phyloP scores from a whole-genome alignment of 2,113 vertebrate species.

The Potamarius usumacintae region DNA sequence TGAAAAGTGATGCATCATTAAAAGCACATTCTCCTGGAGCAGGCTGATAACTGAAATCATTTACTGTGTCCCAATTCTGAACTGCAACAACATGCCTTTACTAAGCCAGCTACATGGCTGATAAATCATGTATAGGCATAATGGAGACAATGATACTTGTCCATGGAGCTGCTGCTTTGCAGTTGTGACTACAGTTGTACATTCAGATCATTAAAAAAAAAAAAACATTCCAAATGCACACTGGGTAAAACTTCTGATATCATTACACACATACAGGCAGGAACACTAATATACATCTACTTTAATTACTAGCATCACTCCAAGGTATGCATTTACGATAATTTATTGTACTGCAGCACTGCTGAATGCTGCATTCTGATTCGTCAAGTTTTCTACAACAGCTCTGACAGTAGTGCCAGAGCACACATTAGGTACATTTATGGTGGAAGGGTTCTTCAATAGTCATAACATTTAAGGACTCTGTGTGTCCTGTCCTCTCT shows the following conservation, averaged over 20 bases:
- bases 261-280: background rate
- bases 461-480: background rate
- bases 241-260: background rate
- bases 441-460: background rate
- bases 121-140: conserved; percentile 2
- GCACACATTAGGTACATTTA: background rate
- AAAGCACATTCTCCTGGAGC: background rate
- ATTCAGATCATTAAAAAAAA: background rate
- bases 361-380: background rate
- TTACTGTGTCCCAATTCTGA: background rate
- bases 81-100: conserved; percentile 4
- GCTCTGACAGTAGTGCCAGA: background rate
- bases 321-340: background rate
- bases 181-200: background rate
- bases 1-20: conserved; percentile 25
- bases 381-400: background rate
- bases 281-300: background rate
- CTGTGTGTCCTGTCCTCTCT: background rate
- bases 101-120: background rate
- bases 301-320: background rate
- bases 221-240: background rate
- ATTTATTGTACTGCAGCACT: background rate
- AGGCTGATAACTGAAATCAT: conserved; percentile 20
- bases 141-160: background rate
- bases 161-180: background rate